Percentiles rank a stretch among this genome's conserved stretches.
phyloP scores from a whole-genome alignment of 2,888 invertebrate species.

The Agrochola circellaris region DNA sequence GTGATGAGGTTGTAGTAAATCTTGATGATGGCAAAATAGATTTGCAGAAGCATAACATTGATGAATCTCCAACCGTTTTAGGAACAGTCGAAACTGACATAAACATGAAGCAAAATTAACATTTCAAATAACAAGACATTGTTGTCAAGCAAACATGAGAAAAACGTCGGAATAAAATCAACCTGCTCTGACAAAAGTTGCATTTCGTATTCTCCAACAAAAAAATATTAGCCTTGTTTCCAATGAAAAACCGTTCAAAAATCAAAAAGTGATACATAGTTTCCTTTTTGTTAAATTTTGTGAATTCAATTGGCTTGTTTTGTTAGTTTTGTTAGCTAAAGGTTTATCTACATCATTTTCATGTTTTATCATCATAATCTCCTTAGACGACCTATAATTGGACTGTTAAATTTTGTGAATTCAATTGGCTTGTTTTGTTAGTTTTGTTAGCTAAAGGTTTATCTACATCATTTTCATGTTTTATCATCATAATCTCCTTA shows the following conservation, averaged over 20 bases:
- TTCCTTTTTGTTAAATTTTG: constrained; percentile 52
- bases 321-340: constrained; percentile 6
- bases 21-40: constrained; percentile 29
- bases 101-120: constrained; percentile 85
- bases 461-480: neutral
- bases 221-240: constrained; percentile 69
- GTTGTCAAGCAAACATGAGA: constrained; percentile 80
- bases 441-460: constrained; percentile 2
- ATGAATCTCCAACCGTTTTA: constrained; percentile 86
- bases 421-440: constrained; percentile 10
- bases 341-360: neutral
- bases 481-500: too few species aligned
- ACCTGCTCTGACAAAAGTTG: constrained; percentile 78
- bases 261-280: constrained; percentile 56
- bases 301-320: constrained; percentile 32
- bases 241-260: constrained; percentile 66
- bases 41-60: constrained; percentile 81
- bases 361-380: neutral
- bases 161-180: constrained; percentile 75
- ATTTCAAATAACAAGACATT: constrained; percentile 86
- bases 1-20: constrained; percentile 1
- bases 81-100: constrained; percentile 84
- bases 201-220: constrained; percentile 76
- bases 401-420: constrained; percentile 47
- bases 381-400: too few species aligned